Evolutionary conservation across 2,888 invertebrate genomes (phyloP).

Genomic region (Patella caerulea): DNA sequence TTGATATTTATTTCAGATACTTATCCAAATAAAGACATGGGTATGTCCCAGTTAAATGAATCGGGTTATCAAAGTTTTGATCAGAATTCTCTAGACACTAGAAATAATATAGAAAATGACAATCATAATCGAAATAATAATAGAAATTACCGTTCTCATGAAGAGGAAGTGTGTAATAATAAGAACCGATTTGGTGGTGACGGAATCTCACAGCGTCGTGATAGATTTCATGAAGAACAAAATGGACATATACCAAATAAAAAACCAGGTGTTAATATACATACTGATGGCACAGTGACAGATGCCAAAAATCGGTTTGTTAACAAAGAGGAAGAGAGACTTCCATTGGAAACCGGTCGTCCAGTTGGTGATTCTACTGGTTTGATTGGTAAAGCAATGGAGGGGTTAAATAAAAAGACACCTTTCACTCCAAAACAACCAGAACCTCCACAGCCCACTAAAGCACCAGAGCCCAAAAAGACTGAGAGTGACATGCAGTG

Average conservation of each 20-base stretch:
- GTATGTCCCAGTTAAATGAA: slow-evolving; percentile 37
- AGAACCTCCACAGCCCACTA: slow-evolving; percentile 56
- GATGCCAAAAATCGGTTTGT: slow-evolving; percentile 23
- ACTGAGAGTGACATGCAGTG: slow-evolving; percentile 95
- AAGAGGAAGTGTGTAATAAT: slow-evolving; percentile 26
- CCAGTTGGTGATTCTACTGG: slow-evolving; percentile 81
- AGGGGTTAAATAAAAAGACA: slow-evolving; percentile 77
- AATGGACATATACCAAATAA: slow-evolving; percentile 15
- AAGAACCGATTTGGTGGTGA: slow-evolving; percentile 34
- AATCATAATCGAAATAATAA: slow-evolving; percentile 30
- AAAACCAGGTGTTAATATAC: slow-evolving; percentile 15
- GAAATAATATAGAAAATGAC: slow-evolving; percentile 50
- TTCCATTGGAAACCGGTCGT: slow-evolving; percentile 29
- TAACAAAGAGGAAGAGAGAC: slow-evolving; percentile 19
- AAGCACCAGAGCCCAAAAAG: slow-evolving; percentile 78
- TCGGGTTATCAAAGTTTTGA: slow-evolving; percentile 48
- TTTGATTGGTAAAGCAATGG: slow-evolving; percentile 92
- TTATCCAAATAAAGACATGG: slow-evolving; percentile 6
- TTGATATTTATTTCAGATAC: neutral
- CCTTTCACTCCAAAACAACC: slow-evolving; percentile 21
- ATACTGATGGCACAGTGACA: slow-evolving; percentile 24
- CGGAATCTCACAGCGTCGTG: slow-evolving; percentile 36
- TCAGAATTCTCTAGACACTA: slow-evolving; percentile 37
- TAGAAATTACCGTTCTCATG: slow-evolving; percentile 12
- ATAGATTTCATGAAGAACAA: slow-evolving; percentile 21